phyloP scores from a whole-genome alignment of 2,797 vertebrate genomes.

The Borostomias antarcticus region DNA sequence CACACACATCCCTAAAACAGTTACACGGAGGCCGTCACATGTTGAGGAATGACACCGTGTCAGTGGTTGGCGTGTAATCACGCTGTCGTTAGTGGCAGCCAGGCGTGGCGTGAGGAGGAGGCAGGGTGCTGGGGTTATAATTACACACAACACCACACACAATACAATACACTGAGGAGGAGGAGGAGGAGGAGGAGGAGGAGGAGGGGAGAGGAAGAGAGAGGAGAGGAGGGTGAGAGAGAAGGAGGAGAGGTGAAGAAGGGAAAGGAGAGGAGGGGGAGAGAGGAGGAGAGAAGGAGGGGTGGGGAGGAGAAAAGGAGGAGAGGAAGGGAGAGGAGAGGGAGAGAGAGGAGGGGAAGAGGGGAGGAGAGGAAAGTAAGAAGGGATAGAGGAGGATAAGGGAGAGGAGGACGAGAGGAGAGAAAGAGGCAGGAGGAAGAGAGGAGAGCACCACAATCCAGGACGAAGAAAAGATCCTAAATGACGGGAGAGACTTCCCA shows the following conservation, averaged over 20 bases:
- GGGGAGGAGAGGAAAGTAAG: neutral
- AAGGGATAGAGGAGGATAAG: too few species aligned
- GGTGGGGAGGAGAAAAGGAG: neutral
- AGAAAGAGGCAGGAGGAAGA: too few species aligned
- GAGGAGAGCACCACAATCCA: too few species aligned
- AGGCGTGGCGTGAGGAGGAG: slow-evolving; percentile 50
- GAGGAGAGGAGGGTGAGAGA: neutral
- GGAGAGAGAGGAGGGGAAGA: neutral
- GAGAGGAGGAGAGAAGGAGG: neutral
- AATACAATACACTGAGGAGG: neutral
- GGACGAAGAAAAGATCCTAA: too few species aligned
- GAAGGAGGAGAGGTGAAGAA: neutral
- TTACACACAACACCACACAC: slow-evolving; percentile 48
- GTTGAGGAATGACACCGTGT: slow-evolving; percentile 76
- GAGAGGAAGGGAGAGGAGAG: neutral
- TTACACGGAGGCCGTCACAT: slow-evolving; percentile 45
- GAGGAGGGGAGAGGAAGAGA: slow-evolving; percentile 22
- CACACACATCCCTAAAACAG: slow-evolving; percentile 46
- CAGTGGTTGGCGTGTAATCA: slow-evolving; percentile 68
- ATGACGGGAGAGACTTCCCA: too few species aligned
- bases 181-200: slow-evolving; percentile 34
- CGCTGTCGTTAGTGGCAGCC: slow-evolving; percentile 69
- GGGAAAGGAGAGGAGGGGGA: too few species aligned
- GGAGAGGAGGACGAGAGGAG: neutral
- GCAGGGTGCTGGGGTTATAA: slow-evolving; percentile 53